Percentiles rank a stretch among this genome's conserved stretches.
These are phyloP conservation scores for Heliothis virescens DNA, from an alignment of 1,140 invertebrate species.

Conservation along the genomic window DNA sequence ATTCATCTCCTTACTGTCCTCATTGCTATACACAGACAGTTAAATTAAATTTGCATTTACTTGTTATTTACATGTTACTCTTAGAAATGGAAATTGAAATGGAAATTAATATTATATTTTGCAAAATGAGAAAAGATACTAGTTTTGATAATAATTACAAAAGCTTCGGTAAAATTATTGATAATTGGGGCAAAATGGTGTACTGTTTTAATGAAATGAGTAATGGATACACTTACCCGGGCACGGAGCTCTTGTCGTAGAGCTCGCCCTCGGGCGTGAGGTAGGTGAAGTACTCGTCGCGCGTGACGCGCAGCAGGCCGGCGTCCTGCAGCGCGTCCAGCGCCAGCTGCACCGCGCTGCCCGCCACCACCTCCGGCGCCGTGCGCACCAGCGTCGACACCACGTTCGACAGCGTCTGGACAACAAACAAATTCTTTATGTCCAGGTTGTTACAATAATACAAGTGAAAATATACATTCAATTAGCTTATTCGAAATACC, in stretches of 20 bases:
- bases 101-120: too few relatives aligned
- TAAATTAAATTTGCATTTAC: too few relatives aligned
- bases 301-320: slow-evolving; percentile 91
- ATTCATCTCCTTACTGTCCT: slow-evolving; percentile 92
- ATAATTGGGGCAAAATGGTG: too few relatives aligned
- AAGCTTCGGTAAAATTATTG: too few relatives aligned
- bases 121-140: too few relatives aligned
- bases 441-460: too few relatives aligned
- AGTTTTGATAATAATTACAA: too few relatives aligned
- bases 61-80: too few relatives aligned
- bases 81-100: too few relatives aligned
- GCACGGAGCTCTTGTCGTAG: slow-evolving; percentile 96
- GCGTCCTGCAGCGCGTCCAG: slow-evolving; percentile 88
- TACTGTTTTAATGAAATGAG: too few relatives aligned
- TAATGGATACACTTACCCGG: slow-evolving; percentile 89
- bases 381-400: slow-evolving; percentile 88
- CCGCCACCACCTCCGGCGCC: slow-evolving; percentile 89
- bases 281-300: slow-evolving; percentile 96
- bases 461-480: too few relatives aligned
- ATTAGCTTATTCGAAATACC: too few relatives aligned
- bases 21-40: slow-evolving; percentile 77
- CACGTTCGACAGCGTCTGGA: slow-evolving; percentile 86
- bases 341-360: slow-evolving; percentile 85
- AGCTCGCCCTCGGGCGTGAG: slow-evolving; percentile 95
- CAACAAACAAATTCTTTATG: not conserved